These are phyloP conservation scores for Ailuropoda melanoleuca DNA, from an alignment of 2,113 vertebrate genomes.

Conservation along the genomic window DNA sequence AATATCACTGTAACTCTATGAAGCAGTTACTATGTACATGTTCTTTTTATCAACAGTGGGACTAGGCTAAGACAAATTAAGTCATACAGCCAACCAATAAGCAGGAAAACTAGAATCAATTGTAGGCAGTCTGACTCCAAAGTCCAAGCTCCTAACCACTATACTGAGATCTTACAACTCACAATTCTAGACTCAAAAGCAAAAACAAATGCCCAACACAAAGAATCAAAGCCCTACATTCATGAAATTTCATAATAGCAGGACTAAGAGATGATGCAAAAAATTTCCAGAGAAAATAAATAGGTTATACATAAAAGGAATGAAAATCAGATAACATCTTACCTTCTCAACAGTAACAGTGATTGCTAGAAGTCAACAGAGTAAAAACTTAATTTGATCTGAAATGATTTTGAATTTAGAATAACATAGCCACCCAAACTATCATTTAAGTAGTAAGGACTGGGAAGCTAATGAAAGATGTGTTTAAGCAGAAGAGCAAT, in stretches of 20 bases:
- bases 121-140: background rate
- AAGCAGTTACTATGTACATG: background rate
- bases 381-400: background rate
- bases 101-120: background rate
- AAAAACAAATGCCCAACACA: background rate
- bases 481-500: background rate
- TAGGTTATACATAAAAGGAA: background rate
- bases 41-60: background rate
- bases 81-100: background rate
- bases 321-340: background rate
- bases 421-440: background rate
- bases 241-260: background rate
- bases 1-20: background rate
- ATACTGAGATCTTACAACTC: background rate
- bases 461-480: background rate
- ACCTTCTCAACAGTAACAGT: background rate
- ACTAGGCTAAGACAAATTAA: background rate
- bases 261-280: background rate
- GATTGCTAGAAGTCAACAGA: background rate
- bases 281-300: background rate
- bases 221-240: background rate
- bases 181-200: background rate
- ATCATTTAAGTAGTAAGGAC: background rate
- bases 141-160: background rate
- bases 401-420: background rate